Base-by-base conservation (phyloP, 1,140 invertebrate genomes). In the Drosophila ogumai region DNA sequence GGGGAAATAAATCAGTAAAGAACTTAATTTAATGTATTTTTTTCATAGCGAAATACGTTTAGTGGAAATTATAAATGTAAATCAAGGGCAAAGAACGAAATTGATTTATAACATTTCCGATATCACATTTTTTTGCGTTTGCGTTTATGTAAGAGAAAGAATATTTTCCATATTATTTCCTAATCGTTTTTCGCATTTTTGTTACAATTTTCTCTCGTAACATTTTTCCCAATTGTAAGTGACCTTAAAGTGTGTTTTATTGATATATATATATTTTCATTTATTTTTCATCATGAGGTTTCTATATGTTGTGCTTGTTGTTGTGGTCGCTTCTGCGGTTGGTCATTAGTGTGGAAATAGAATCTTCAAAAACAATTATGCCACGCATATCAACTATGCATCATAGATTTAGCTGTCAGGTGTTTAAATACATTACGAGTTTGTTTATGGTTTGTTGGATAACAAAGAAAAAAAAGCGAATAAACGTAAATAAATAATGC, bases 161-260 rank as follows among this genome's bases (percentile, higher is more conserved):
- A 74, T 64, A 50, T 75, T 58, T 75, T 66, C 47, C 54, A 76
- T 54, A 65, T 49, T 36, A 79, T 54, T 57, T 58, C 61, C 22
- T 57, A 57, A 47, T 57, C 13, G 17, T 28, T 76, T 77, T 77
- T 76, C 46, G 55, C 60, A 12, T 28, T 79, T 76, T 52, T 75
- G 73, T 44, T 63, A 71, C 66, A 75, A 77, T 78, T 81, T 72
- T 54, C 43, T 32, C 60, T 81, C 75, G 66, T 75, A 92, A 92
- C 91, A 92, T 92, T 92, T 91, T 92, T 92, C 91, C 91, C 91
- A 91, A 92, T 91, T 91, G 78, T 90, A 76, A 86, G 87, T 91
- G 90, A 92, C 88, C 91, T 92, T 92, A 92, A 92, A 92, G 91
- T 92, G 91, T 92, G 91, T 92, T 92, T 81, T 82, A 66, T 64